Conservation (phyloP, 2,113 vertebrate species). For the Empidonax alnorum region DNA sequence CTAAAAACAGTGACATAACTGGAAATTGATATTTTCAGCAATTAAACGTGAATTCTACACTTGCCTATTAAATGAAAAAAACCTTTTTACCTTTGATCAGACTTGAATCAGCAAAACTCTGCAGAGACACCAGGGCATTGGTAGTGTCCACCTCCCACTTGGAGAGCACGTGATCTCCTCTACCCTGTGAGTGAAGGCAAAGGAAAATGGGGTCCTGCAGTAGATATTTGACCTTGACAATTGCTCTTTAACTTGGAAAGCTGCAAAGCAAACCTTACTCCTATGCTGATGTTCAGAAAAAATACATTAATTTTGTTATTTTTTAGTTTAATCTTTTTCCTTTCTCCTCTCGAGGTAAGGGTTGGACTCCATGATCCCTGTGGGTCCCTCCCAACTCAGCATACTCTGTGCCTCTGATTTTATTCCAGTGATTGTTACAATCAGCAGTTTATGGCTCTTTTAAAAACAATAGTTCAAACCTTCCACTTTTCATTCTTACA, state of each 20-base stretch:
- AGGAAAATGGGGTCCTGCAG: not conserved
- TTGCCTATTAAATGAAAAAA: not conserved
- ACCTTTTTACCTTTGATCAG: constrained; percentile 83
- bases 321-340: not conserved
- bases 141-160: constrained; percentile 81
- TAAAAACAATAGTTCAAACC: not conserved
- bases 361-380: not conserved
- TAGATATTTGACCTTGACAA: not conserved
- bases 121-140: constrained; percentile 71
- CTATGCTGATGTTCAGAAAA: not conserved
- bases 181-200: constrained; percentile 77
- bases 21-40: not conserved
- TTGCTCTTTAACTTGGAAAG: not conserved
- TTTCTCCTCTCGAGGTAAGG: not conserved
- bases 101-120: constrained; percentile 74
- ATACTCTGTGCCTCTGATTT: not conserved
- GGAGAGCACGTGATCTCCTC: constrained; percentile 79
- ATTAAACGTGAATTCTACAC: not conserved
- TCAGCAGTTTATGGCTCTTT: not conserved
- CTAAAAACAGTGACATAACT: not conserved
- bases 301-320: not conserved
- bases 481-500: not conserved
- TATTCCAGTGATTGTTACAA: not conserved
- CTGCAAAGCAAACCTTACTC: not conserved
- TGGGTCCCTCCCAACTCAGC: not conserved